Evolutionary conservation across 2,888 invertebrate genomes (phyloP).

Genomic region (Oxystoma pomonae): DNA sequence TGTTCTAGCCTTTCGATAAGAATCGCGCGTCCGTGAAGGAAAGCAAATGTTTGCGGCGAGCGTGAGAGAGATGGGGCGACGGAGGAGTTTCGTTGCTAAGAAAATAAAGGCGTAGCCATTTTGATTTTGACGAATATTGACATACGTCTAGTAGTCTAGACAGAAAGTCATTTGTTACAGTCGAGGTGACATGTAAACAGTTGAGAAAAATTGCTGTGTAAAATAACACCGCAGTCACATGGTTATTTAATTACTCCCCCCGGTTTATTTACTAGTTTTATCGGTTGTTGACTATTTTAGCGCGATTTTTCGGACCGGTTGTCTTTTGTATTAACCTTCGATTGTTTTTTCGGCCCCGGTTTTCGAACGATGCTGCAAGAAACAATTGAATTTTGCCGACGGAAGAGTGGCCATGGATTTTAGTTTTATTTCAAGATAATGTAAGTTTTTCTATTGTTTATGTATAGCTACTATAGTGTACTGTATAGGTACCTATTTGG

Average conservation of each 20-base stretch:
- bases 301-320: slow-evolving; percentile 5
- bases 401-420: slow-evolving; percentile 27
- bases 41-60: neutral
- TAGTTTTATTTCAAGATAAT: slow-evolving; percentile 35
- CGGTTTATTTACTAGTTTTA: slow-evolving; percentile 10
- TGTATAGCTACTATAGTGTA: too few species aligned
- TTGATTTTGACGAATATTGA: slow-evolving; percentile 71
- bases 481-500: too few species aligned
- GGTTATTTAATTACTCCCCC: slow-evolving; percentile 33
- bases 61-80: slow-evolving; percentile 19
- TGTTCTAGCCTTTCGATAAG: slow-evolving; percentile 16
- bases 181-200: slow-evolving; percentile 51
- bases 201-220: slow-evolving; percentile 33
- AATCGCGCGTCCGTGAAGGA: slow-evolving; percentile 6
- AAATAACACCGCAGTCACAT: slow-evolving; percentile 39
- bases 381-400: neutral
- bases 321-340: slow-evolving; percentile 28
- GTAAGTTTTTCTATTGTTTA: too few species aligned
- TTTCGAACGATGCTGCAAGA: slow-evolving; percentile 18
- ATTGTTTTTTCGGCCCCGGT: slow-evolving; percentile 27
- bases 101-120: slow-evolving; percentile 62
- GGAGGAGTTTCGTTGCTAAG: slow-evolving; percentile 36
- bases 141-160: slow-evolving; percentile 55
- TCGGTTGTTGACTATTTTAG: slow-evolving; percentile 10
- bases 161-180: slow-evolving; percentile 51